Evolutionary conservation across 2,888 invertebrate genomes (phyloP).

Genomic region (Diabrotica balteata): DNA sequence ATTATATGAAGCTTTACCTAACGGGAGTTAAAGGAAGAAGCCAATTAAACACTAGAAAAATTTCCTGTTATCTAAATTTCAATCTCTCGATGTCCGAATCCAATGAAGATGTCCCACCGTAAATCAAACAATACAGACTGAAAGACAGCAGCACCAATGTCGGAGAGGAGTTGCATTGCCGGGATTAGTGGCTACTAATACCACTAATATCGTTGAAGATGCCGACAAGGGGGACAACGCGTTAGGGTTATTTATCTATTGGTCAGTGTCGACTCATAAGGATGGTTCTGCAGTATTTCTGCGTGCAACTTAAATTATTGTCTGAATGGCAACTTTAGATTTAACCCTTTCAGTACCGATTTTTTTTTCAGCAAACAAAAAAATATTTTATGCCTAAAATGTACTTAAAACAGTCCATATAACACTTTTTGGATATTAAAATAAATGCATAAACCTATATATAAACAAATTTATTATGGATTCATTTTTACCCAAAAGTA

Average conservation of each 20-base stretch:
- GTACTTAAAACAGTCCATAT: too few species aligned
- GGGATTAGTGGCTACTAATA: constrained; percentile 18
- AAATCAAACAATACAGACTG: constrained; percentile 21
- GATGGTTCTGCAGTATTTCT: background rate
- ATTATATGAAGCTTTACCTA: background rate
- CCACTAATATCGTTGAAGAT: constrained; percentile 29
- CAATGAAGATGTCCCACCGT: constrained; percentile 20
- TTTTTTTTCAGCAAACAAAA: too few species aligned
- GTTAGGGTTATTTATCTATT: background rate
- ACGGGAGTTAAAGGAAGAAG: background rate
- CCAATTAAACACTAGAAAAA: constrained; percentile 6
- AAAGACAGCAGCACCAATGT: constrained; percentile 9
- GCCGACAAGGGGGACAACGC: constrained; percentile 19
- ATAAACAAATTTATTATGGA: too few species aligned
- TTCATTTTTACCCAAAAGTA: too few species aligned
- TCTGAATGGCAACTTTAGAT: too few species aligned
- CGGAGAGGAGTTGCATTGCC: constrained; percentile 13
- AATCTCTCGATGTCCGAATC: constrained; percentile 10
- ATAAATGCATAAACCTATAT: too few species aligned
- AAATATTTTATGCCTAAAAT: too few species aligned
- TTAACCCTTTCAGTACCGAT: too few species aligned
- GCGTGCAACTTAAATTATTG: too few species aligned
- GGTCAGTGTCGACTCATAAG: background rate
- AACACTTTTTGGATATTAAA: too few species aligned
- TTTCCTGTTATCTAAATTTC: constrained; percentile 10